These are phyloP conservation scores for Ceratina calcarata DNA, from an alignment of 1,140 invertebrate genomes.

Conservation along the genomic window DNA sequence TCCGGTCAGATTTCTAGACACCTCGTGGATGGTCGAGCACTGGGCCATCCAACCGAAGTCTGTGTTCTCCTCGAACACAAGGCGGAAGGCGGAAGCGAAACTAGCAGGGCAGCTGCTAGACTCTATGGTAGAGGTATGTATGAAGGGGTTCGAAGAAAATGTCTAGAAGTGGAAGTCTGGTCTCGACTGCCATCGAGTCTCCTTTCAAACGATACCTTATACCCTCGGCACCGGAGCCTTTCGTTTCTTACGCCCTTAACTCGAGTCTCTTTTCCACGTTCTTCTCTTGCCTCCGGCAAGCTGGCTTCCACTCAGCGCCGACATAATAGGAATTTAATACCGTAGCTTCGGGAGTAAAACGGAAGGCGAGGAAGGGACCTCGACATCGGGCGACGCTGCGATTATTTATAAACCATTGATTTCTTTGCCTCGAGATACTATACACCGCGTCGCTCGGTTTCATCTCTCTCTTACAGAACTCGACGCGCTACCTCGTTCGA, in stretches of 20 bases:
- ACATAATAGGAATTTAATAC: slow-evolving; percentile 56
- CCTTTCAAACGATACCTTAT: slow-evolving; percentile 51
- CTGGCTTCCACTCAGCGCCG: slow-evolving; percentile 40
- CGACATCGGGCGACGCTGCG: not conserved
- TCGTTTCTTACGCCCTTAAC: slow-evolving; percentile 46
- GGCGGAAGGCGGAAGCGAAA: slow-evolving; percentile 18
- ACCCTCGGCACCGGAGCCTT: slow-evolving; percentile 15
- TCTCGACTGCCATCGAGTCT: slow-evolving; percentile 47
- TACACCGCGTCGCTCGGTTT: not conserved
- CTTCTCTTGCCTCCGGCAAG: slow-evolving; percentile 20
- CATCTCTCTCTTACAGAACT: not conserved
- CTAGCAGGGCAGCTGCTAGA: not conserved
- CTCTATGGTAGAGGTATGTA: not conserved
- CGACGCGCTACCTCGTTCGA: not conserved
- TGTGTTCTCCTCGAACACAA: not conserved
- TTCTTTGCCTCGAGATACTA: not conserved
- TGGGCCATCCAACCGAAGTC: not conserved
- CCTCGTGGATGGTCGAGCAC: not conserved
- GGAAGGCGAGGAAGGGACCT: not conserved
- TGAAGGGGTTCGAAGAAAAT: slow-evolving; percentile 29
- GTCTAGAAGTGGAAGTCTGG: slow-evolving; percentile 38
- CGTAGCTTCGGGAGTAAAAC: slow-evolving; percentile 21
- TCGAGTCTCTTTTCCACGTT: slow-evolving; percentile 28
- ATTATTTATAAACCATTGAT: slow-evolving; percentile 49
- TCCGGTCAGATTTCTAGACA: not conserved